A percentile compares a stretch with the other conserved stretches of the same genome.
These are phyloP conservation scores for Chelon auratus DNA, from an alignment of 2,797 vertebrate genomes.

Conservation along the genomic window DNA sequence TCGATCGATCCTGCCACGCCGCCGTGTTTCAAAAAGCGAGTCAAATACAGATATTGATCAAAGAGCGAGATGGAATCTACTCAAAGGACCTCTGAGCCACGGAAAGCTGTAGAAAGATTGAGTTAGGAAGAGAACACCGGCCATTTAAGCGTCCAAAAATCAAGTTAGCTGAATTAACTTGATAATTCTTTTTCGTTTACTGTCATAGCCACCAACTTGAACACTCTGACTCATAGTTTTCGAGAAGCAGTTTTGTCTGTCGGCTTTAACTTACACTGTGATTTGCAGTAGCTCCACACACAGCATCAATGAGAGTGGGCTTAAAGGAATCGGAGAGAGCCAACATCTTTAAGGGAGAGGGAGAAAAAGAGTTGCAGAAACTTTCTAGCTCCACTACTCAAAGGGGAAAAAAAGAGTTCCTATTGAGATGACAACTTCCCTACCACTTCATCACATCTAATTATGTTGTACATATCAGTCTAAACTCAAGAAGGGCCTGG, in stretches of 20 bases:
- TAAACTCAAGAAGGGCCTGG: background rate
- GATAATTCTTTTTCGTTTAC: background rate
- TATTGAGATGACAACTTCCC: conserved; percentile 1
- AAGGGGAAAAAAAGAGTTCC: conserved; percentile 2
- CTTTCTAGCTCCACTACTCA: background rate
- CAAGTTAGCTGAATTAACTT: conserved; percentile 23
- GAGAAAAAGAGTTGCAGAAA: background rate
- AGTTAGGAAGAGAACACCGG: conserved; percentile 12
- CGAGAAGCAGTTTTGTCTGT: conserved; percentile 2
- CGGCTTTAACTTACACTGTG: conserved; percentile 7
- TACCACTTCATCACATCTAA: conserved; percentile 6
- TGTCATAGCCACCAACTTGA: background rate
- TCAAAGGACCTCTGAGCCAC: conserved; percentile 39
- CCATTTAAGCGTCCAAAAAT: conserved; percentile 6
- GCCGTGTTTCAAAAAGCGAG: conserved; percentile 59
- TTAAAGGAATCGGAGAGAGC: conserved; percentile 6
- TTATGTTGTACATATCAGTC: background rate
- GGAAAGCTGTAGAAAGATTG: conserved; percentile 31
- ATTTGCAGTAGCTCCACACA: conserved; percentile 3
- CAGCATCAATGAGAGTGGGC: background rate
- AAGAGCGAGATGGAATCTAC: conserved; percentile 55
- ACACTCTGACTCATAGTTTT: background rate
- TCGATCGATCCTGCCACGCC: conserved; percentile 65
- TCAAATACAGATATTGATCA: conserved; percentile 72
- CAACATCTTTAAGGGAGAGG: conserved; percentile 4